Conservation (phyloP, 2,113 vertebrate species). For the Notothenia coriiceps region DNA sequence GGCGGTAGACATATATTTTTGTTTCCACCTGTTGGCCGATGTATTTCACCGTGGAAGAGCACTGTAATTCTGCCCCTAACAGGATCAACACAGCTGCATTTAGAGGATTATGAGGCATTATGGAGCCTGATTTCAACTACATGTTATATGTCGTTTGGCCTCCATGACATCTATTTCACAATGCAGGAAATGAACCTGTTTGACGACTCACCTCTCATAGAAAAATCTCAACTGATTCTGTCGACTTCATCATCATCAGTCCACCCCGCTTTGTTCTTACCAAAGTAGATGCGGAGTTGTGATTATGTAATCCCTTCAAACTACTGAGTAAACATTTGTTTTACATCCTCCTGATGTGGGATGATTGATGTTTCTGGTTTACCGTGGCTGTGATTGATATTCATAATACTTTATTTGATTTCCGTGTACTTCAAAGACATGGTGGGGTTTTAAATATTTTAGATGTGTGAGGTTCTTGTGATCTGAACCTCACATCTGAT, state of each 20-base stretch:
- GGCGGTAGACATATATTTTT: slow-evolving; percentile 66
- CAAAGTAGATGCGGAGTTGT: background rate
- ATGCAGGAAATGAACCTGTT: slow-evolving; percentile 50
- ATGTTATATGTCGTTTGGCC: slow-evolving; percentile 27
- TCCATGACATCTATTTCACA: slow-evolving; percentile 35
- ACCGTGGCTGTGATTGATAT: background rate
- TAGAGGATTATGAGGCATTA: slow-evolving; percentile 56
- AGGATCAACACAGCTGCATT: slow-evolving; percentile 49
- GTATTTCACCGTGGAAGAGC: slow-evolving; percentile 44
- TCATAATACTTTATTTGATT: background rate
- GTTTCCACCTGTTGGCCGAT: slow-evolving; percentile 69
- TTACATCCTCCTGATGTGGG: slow-evolving; percentile 26
- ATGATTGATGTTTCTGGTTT: slow-evolving; percentile 32
- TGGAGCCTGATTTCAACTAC: slow-evolving; percentile 38
- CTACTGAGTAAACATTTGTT: slow-evolving; percentile 34
- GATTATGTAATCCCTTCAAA: slow-evolving; percentile 40
- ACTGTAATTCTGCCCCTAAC: slow-evolving; percentile 54
- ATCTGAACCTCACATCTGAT: background rate
- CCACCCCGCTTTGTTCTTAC: slow-evolving; percentile 13
- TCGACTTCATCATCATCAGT: background rate
- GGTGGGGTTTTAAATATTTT: background rate
- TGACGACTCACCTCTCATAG: slow-evolving; percentile 12
- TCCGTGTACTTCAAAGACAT: slow-evolving; percentile 8
- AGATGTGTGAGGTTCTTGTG: slow-evolving; percentile 12
- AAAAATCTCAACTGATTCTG: background rate